phyloP scores from a whole-genome alignment of 2,797 vertebrate species.

The Garrulus glandarius region DNA sequence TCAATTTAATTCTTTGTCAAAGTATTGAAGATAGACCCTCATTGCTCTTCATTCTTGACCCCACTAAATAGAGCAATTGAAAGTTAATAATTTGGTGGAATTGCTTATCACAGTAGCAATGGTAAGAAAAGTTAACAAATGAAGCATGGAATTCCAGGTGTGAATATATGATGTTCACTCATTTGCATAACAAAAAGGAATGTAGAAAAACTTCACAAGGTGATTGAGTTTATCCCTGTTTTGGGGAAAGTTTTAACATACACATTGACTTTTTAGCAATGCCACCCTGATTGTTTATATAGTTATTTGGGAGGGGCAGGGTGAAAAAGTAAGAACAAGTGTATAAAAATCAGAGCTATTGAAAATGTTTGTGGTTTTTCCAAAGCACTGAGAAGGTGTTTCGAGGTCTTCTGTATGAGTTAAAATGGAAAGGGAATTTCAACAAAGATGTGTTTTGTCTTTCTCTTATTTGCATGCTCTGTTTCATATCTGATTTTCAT shows the following conservation, averaged over 20 bases:
- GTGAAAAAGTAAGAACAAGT: not conserved
- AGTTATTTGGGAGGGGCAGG: not conserved
- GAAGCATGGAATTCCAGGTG: not conserved
- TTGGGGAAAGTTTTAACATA: not conserved
- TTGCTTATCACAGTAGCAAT: not conserved
- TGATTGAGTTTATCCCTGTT: not conserved
- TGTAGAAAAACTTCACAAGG: not conserved
- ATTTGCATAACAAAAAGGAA: not conserved
- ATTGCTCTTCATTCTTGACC: not conserved
- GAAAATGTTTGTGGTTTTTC: not conserved
- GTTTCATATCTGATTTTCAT: not conserved
- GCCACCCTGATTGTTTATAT: not conserved
- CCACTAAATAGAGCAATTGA: not conserved
- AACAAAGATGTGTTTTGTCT: not conserved
- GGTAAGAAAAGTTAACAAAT: not conserved
- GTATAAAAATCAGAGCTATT: not conserved
- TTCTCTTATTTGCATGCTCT: not conserved
- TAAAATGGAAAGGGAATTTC: not conserved
- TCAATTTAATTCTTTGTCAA: not conserved
- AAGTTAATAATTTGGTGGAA: conserved; percentile 4
- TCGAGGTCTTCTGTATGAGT: not conserved
- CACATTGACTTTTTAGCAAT: not conserved
- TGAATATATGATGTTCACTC: not conserved
- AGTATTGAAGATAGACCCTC: not conserved
- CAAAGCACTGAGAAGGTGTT: not conserved